Conservation (phyloP, 2,113 vertebrate species). For the Condylura cristata region DNA sequence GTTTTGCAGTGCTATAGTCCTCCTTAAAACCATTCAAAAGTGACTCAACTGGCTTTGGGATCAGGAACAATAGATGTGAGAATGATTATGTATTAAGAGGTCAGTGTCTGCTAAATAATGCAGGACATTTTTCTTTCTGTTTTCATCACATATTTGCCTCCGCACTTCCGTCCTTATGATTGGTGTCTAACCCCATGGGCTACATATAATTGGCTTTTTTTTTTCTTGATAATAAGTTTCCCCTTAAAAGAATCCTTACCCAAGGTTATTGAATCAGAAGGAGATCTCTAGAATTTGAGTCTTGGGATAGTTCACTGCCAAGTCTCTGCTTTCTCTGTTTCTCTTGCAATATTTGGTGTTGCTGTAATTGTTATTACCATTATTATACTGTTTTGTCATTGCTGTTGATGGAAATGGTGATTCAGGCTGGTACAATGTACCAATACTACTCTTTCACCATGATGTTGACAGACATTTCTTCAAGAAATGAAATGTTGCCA, state of each 20-base stretch:
- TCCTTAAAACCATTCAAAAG: background rate
- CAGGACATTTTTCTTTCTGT: background rate
- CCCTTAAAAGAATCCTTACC: background rate
- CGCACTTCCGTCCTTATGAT: background rate
- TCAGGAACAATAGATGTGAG: background rate
- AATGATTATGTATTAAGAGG: background rate
- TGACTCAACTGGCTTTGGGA: background rate
- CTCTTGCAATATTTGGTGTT: background rate
- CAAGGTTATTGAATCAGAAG: constrained; percentile 24
- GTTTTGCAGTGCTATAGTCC: background rate
- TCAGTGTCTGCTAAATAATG: background rate
- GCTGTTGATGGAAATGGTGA: background rate
- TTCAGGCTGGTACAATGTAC: background rate
- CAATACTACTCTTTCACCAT: background rate
- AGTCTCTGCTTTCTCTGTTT: background rate
- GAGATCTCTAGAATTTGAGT: background rate
- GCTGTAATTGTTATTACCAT: background rate
- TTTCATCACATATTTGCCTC: background rate
- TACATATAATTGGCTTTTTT: background rate
- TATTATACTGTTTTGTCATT: background rate
- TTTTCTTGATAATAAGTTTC: background rate
- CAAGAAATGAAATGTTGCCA: constrained; percentile 43
- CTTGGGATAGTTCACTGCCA: background rate
- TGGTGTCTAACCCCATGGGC: background rate
- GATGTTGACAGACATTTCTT: constrained; percentile 38